These are phyloP conservation scores for Arctopsyche grandis DNA, from an alignment of 1,140 invertebrate genomes.

Conservation along the genomic window DNA sequence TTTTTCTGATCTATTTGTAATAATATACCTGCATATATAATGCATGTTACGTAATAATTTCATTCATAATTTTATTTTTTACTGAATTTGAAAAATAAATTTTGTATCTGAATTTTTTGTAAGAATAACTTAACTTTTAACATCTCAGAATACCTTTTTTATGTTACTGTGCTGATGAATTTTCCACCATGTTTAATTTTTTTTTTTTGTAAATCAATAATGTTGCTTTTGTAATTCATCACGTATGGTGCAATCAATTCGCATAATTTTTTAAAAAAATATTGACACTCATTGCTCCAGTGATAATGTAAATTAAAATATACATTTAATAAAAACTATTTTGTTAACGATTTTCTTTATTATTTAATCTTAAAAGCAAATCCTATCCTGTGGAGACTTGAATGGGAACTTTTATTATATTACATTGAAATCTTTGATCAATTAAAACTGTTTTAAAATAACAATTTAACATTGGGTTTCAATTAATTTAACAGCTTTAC, in stretches of 20 bases:
- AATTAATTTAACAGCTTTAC: no score
- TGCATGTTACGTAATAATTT: background rate
- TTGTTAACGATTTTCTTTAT: constrained; percentile 6
- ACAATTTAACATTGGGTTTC: no score
- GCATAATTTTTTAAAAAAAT: background rate
- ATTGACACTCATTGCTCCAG: constrained; percentile 13
- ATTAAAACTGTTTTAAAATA: no score
- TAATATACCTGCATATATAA: background rate
- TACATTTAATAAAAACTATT: constrained; percentile 22
- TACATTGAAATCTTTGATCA: no score
- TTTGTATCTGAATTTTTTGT: background rate
- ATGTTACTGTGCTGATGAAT: background rate
- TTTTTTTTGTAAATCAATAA: background rate
- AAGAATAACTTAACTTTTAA: background rate
- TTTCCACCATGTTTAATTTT: background rate
- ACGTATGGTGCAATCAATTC: background rate
- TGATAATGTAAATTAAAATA: constrained; percentile 22
- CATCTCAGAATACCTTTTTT: background rate
- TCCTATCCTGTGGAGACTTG: no score
- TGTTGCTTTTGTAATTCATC: background rate
- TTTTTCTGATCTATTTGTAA: background rate
- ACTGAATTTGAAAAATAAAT: background rate
- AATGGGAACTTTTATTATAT: no score
- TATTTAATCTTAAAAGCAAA: background rate
- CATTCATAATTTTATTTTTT: background rate